Percentiles rank a stretch among this genome's conserved stretches.
phyloP scores from a whole-genome alignment of 2,888 invertebrate genomes.

The Cerceris ruficornis region DNA sequence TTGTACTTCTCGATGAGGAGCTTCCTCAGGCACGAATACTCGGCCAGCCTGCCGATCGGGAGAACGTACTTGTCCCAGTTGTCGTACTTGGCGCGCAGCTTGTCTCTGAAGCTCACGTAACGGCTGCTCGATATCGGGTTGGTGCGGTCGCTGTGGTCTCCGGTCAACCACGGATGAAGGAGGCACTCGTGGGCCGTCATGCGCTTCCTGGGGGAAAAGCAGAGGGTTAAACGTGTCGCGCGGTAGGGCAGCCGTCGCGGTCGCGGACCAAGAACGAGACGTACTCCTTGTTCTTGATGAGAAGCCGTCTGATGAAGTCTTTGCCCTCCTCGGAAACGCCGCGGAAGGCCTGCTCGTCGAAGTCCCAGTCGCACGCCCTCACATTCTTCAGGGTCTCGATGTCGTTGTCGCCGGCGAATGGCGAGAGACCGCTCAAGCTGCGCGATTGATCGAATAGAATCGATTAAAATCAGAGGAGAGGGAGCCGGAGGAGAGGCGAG shows the following conservation, averaged over 20 bases:
- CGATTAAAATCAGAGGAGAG: background rate
- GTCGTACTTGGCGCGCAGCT: constrained; percentile 91
- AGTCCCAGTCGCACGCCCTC: constrained; percentile 99
- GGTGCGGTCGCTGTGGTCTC: constrained; percentile 90
- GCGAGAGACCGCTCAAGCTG: constrained; percentile 97
- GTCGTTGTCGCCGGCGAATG: constrained; percentile 99
- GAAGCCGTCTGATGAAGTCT: constrained; percentile 97
- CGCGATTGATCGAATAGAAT: constrained; percentile 2
- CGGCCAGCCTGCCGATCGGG: constrained; percentile 97
- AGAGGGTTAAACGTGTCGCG: no score
- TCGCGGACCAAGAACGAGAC: constrained; percentile 73
- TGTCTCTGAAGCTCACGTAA: constrained; percentile 94
- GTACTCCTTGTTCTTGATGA: constrained; percentile 96
- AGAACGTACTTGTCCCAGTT: constrained; percentile 92
- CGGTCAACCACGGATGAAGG: constrained; percentile 96
- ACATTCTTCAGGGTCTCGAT: constrained; percentile 99
- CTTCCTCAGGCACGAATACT: constrained; percentile 98
- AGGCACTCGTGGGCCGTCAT: constrained; percentile 99
- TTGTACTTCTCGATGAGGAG: constrained; percentile 97
- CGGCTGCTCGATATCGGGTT: constrained; percentile 91
- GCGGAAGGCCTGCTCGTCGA: constrained; percentile 97
- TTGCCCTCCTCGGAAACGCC: constrained; percentile 98
- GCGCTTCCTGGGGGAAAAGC: constrained; percentile 87
- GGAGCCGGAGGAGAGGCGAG: background rate
- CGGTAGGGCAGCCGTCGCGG: no score